Evolutionary conservation across 92 coral and sea anemone genomes (phyloP), one percentile per base, ranked within the genome.

Genomic region (Zoanthus gigantus): DNA sequence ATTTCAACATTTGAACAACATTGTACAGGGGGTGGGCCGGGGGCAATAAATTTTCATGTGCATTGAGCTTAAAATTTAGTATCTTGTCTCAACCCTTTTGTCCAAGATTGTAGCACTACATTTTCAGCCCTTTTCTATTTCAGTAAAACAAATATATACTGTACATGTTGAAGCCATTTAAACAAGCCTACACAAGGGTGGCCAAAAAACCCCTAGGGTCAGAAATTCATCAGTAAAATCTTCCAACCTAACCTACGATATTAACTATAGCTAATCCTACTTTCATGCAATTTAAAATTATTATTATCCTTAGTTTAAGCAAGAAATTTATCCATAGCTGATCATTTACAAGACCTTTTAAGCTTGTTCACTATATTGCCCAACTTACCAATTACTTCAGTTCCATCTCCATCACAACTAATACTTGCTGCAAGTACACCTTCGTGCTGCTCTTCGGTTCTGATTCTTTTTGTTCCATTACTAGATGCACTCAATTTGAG

Each of bases 401-500:
- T 61, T 61, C 68, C 68, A 61, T 61, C 68, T 61, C 68, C 68
- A 61, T 61, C 68, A 61, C 68, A 61, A 61, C 68, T 61, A 61
- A 61, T 61, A 61, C 68, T 61, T 61, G 68, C 68, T 61, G 68
- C 68, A 61, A 61, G 68, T 15, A 71, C 76, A 71, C 76, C 76
- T 42, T 74, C 84, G 48, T 76, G 31, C 54, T 48, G 68, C 73
- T 86, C 71, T 86, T 78, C 89, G 71, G 76, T 46, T 52, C 76
- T 76, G 83, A 63, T 86, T 86, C 89, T 74, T 86, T 78, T 76
- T 76, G 66, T n/a, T 87, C 44, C 72, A 87, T 88, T 65, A 42
- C 86, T 71, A 71, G 76, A 78, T 79, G 86, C 86, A 79, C 79
- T 88, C 82, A 80, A 75, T 71, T 80, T 73, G 75, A 90, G 85